Evolutionary conservation across 2,888 invertebrate genomes (phyloP), one percentile per base, ranked within the genome.

Genomic region (Marronus borbonicus): DNA sequence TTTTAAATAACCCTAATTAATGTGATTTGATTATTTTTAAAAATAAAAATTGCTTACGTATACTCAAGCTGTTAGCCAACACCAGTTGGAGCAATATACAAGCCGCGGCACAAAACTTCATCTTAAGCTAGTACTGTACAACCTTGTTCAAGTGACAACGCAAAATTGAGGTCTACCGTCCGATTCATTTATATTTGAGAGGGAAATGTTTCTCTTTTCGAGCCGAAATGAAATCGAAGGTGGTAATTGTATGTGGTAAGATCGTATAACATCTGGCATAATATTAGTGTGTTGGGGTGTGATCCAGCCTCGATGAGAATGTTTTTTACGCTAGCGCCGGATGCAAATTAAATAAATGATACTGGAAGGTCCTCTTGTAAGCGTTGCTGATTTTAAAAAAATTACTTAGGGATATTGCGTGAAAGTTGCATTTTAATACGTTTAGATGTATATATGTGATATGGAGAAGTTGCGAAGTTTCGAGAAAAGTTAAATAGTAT

Each of bases 1-100:
- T 55, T n/a, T 12, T 17, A 55, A 7, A 55, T 7, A 7, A 55
- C 17, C 7, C 55, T 5, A n/a, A 10, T 17, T 7, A 55, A n/a
- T 12, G 3, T 55, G n/a, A 14, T n/a, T 5, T 17, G 2, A 60
- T 17, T 12, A 28, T 66, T 66, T 31, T 39, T 44, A 44, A 44
- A 7, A 44, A 17, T n/a, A 20, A 69, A 66, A 17, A 58, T 28
- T 36, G 76, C 78, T 78, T 62, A 78, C 78, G 78, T 28, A 78
- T 78, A 39, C 75, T 76, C 31, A 78, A 66, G 50, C 68, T 24
- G 17, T 62, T 68, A 44, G 58, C 62, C 10, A 78, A 60, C 28
- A 65, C 75, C 50, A 78, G 20, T 52, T 78, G 76, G 12, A 78
- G 50, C 12, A 66, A 76, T 52, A 76, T 60, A 69, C 78, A 65